Conservation (phyloP, 1,140 invertebrate genomes). For the Popillia japonica region DNA sequence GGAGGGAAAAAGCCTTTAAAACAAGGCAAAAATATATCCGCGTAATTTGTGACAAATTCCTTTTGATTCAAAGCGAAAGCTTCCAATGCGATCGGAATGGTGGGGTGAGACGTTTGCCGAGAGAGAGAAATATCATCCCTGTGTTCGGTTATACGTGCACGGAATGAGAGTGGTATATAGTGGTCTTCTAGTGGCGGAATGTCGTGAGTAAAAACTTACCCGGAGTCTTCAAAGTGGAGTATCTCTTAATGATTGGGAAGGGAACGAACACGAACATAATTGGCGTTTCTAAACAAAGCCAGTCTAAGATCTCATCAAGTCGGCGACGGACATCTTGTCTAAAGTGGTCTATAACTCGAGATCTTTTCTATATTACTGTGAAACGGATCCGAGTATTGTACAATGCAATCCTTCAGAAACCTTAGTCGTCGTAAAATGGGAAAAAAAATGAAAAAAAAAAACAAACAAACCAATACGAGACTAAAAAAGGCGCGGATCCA, state of each 20-base stretch:
- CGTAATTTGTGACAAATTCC: constrained; percentile 31
- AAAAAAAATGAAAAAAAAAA: neutral
- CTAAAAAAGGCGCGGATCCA: neutral
- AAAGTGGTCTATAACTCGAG: constrained; percentile 38
- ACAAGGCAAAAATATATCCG: constrained; percentile 16
- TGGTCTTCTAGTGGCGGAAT: constrained; percentile 1
- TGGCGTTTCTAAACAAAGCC: constrained; percentile 43
- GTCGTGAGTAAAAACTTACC: constrained; percentile 42
- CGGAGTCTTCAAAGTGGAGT: constrained; percentile 38
- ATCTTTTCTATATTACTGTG: constrained; percentile 40
- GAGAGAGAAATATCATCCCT: constrained; percentile 37
- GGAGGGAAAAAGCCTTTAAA: neutral
- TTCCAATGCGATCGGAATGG: neutral
- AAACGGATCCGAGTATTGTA: constrained; percentile 24
- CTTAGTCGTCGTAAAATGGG: too few species aligned
- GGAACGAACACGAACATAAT: constrained; percentile 43
- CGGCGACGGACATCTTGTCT: constrained; percentile 40
- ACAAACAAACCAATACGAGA: neutral
- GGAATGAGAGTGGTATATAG: neutral
- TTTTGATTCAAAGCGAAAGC: neutral
- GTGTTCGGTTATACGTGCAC: too few species aligned
- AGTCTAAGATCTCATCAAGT: constrained; percentile 41
- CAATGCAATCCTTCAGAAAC: constrained; percentile 17
- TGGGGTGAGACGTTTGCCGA: too few species aligned
- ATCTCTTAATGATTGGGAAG: constrained; percentile 44